phyloP scores from a whole-genome alignment of 2,888 invertebrate species.

The Bedellia somnulentella region DNA sequence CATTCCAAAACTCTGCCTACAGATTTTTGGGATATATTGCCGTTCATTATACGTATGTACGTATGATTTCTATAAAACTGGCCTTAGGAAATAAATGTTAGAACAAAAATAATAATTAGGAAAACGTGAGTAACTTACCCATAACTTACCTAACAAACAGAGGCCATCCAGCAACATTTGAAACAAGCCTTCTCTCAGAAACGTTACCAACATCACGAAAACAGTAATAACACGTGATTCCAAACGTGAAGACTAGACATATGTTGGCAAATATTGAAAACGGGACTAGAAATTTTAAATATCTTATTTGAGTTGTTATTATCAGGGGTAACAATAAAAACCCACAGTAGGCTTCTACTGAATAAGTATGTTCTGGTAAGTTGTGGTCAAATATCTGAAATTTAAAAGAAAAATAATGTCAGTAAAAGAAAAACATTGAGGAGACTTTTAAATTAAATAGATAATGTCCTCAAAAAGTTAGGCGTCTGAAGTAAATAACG shows the following conservation, averaged over 20 bases:
- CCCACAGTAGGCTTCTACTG: constrained; percentile 65
- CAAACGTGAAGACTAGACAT: constrained; percentile 74
- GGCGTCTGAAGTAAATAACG: no score
- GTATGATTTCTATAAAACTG: no score
- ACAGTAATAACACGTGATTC: constrained; percentile 80
- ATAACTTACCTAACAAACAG: constrained; percentile 76
- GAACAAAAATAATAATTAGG: no score
- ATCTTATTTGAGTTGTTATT: constrained; percentile 67
- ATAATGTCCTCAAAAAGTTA: no score
- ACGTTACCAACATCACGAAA: constrained; percentile 51
- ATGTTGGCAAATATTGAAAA: constrained; percentile 87
- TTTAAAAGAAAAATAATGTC: not conserved
- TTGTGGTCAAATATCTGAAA: constrained; percentile 57
- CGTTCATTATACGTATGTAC: no score
- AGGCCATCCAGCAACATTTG: constrained; percentile 66
- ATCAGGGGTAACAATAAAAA: constrained; percentile 69
- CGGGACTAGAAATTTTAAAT: constrained; percentile 82
- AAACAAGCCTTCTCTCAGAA: constrained; percentile 27
- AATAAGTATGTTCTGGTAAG: constrained; percentile 30
- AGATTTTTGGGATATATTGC: no score
- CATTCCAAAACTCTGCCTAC: no score
- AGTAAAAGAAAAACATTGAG: no score
- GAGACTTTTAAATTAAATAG: no score
- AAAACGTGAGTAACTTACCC: no score
- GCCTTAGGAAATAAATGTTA: no score